phyloP scores from a whole-genome alignment of 2,888 invertebrate genomes.

The Heliconius erato region DNA sequence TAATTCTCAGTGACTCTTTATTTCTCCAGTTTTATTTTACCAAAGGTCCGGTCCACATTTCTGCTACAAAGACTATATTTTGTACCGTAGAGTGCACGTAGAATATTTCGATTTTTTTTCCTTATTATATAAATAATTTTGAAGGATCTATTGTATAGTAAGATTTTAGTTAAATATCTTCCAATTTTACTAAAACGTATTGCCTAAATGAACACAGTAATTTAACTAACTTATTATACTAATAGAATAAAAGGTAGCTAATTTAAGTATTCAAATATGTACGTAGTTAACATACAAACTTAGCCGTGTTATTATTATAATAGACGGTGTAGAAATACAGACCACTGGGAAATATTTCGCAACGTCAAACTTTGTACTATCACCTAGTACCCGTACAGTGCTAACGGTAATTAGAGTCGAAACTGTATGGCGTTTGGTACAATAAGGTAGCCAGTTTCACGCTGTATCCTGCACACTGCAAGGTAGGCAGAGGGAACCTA shows the following conservation, averaged over 20 bases:
- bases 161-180: too few relatives aligned
- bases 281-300: constrained; percentile 15
- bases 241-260: neutral
- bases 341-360: neutral
- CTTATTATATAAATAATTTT: neutral
- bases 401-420: constrained; percentile 14
- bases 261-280: neutral
- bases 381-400: neutral
- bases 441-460: neutral
- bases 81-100: neutral
- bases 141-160: neutral
- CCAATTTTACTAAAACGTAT: neutral
- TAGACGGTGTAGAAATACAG: neutral
- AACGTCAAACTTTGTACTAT: constrained; percentile 16
- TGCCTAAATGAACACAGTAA: neutral
- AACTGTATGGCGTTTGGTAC: neutral
- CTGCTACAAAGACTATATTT: neutral
- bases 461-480: too few relatives aligned
- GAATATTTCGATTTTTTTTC: too few relatives aligned
- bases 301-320: neutral
- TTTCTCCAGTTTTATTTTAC: neutral
- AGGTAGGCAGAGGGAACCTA: too few relatives aligned
- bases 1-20: neutral
- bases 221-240: neutral
- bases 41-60: too few relatives aligned